Conservation (phyloP, 2,113 vertebrate genomes). For the Brachypodius melanocephalos region DNA sequence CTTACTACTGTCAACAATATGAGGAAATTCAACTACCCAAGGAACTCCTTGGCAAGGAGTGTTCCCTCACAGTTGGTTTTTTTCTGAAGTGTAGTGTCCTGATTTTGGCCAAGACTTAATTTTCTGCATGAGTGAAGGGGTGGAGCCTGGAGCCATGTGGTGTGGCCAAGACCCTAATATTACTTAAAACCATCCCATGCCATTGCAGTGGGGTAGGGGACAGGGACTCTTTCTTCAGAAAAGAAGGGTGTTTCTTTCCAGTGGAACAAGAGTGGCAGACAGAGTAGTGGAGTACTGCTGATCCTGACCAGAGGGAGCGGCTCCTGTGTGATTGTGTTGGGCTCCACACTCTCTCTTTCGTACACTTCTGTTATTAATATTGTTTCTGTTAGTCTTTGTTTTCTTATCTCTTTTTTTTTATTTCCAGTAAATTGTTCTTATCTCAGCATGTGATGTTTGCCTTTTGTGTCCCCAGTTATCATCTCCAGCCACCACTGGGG, state of each 20-base stretch:
- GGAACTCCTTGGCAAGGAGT: slow-evolving; percentile 19
- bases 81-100: not conserved
- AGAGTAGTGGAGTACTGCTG: no score
- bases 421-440: not conserved
- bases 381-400: not conserved
- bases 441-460: not conserved
- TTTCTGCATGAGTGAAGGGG: not conserved
- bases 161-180: not conserved
- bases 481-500: not conserved
- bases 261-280: not conserved
- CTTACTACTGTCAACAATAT: not conserved
- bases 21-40: slow-evolving; percentile 21
- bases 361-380: not conserved
- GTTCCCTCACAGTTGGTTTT: not conserved
- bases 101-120: not conserved
- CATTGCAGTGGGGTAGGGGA: no score
- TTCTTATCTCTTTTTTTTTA: not conserved
- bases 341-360: not conserved
- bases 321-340: no score
- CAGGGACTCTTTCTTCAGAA: not conserved
- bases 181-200: not conserved
- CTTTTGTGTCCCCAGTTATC: not conserved
- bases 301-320: fast-evolving
- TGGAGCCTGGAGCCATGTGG: not conserved
- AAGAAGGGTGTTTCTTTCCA: not conserved